phyloP scores from a whole-genome alignment of 2,113 vertebrate species.

The Chroicocephalus ridibundus region DNA sequence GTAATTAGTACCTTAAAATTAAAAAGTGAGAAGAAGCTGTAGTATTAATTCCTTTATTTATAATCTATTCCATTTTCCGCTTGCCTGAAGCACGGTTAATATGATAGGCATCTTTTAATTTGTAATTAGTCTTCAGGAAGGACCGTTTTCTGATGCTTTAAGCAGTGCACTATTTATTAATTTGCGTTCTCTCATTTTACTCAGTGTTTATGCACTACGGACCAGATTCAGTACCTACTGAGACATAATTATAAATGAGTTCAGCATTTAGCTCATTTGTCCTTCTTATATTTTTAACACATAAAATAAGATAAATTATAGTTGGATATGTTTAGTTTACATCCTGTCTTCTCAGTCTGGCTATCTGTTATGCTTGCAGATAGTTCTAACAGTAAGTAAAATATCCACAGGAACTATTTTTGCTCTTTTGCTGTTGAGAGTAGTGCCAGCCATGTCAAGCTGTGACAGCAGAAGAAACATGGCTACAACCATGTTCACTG shows the following conservation, averaged over 20 bases:
- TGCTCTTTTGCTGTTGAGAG: background rate
- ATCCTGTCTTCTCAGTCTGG: background rate
- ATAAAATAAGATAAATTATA: background rate
- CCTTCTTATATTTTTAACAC: background rate
- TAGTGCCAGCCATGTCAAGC: background rate
- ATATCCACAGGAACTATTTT: background rate
- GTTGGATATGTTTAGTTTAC: background rate
- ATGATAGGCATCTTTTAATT: slow-evolving; percentile 40
- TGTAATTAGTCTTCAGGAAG: slow-evolving; percentile 20
- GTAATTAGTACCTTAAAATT: slow-evolving; percentile 16
- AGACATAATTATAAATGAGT: background rate
- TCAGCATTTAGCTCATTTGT: background rate
- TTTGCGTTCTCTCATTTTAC: slow-evolving; percentile 7
- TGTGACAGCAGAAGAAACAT: background rate
- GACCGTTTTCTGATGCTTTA: slow-evolving; percentile 6
- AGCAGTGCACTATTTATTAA: background rate
- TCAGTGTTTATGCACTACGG: background rate
- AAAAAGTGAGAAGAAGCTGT: background rate
- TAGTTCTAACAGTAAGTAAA: background rate
- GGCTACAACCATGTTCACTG: background rate
- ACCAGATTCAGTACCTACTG: background rate
- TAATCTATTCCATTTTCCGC: background rate
- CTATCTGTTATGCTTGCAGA: background rate
- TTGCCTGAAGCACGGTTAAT: slow-evolving; percentile 5
- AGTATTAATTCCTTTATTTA: background rate